Conservation (phyloP, 2,113 vertebrate genomes). For the Amazona vittata region DNA sequence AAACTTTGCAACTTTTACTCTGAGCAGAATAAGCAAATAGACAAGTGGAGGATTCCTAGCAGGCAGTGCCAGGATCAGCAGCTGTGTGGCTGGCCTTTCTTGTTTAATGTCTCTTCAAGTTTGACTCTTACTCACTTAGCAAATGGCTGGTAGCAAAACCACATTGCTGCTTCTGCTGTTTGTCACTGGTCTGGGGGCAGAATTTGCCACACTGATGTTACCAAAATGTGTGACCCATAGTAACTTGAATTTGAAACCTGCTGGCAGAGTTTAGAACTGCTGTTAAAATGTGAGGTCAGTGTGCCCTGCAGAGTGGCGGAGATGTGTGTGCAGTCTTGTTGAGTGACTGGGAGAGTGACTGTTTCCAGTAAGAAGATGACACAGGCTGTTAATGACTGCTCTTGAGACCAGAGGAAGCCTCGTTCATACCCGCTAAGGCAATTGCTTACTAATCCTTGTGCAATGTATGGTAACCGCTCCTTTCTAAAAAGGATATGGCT, state of each 20-base stretch:
- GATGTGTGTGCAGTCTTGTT: background rate
- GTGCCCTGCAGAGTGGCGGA: background rate
- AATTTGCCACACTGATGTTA: background rate
- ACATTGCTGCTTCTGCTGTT: background rate
- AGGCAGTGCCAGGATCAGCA: background rate
- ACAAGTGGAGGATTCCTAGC: background rate
- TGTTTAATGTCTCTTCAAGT: background rate
- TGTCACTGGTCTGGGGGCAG: background rate
- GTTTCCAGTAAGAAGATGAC: background rate
- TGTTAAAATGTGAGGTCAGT: background rate
- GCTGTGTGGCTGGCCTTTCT: background rate
- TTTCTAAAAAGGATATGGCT: background rate
- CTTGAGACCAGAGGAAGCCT: background rate
- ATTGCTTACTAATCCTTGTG: background rate
- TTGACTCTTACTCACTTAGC: background rate
- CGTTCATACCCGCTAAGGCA: background rate
- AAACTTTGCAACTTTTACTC: background rate
- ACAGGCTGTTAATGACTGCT: background rate
- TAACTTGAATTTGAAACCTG: background rate
- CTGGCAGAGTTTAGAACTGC: background rate
- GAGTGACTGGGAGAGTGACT: background rate
- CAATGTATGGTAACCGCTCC: background rate
- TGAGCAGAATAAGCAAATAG: background rate
- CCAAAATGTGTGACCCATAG: fast-evolving
- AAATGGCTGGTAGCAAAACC: background rate